Base-by-base conservation (phyloP, 2,888 invertebrate species). In the Odontothrips loti region DNA sequence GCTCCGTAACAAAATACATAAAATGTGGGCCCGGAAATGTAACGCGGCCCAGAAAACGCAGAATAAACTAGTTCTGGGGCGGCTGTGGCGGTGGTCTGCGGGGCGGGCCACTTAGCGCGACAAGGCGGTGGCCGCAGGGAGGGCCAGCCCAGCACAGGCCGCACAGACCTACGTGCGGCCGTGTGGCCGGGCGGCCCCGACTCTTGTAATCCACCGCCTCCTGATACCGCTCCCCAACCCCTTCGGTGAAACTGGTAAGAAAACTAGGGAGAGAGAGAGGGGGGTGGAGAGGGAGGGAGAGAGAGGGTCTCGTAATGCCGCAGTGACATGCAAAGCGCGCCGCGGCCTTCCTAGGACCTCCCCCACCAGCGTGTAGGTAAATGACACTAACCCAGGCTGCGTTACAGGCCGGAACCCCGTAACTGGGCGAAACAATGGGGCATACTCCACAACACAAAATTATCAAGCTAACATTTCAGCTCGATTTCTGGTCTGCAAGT, bases 51-150 rank as follows among this genome's bases (percentile, higher is more conserved):
- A 75, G 58, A 58, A 58, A 58, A 58, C 15, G 58, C 58, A 58
- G 58, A 58, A 58, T 58, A 68, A 75, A 75, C 68, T 27, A 27
- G 68, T 75, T 27, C 20, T 58, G 17, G 58, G 11, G 15, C 58
- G 17, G 17, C 6, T 0, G 20, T 17, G 58, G 58, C 20, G 58
- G 20, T 8, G 58, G 51, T 1, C 51, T 51, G 8, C 15, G 51
- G 51, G 23, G 68, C 11, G 68, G 10, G 68, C 68, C 68, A 75
- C 68, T 75, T 75, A 75, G 68, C 68, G 68, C 68, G 68, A 27
- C 68, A 75, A 75, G 68, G 27, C 58, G 17, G 20, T 0, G 6
- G 58, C 58, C 17, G 51, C 68, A 23, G 63, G 63, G 23, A 12
- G 12, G 68, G 27, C 23, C 23, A 27, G 48, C 48, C 48, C 48